Conservation (phyloP, 2,113 vertebrate genomes). For the Crotalus viridis region DNA sequence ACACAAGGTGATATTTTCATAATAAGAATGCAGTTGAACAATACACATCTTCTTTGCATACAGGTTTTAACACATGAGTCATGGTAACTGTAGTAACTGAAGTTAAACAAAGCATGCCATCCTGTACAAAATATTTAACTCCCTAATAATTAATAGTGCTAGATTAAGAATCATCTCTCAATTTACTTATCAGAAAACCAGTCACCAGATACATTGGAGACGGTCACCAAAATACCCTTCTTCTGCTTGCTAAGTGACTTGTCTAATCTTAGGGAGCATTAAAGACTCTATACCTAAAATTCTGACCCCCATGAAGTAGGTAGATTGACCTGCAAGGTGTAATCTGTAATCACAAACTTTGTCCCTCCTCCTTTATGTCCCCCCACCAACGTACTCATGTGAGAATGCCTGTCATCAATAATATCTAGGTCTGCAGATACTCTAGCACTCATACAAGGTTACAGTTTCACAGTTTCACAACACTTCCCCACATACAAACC, state of each 20-base stretch:
- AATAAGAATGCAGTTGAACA: not conserved
- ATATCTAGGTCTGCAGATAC: not conserved
- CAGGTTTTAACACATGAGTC: not conserved
- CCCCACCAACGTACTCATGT: not conserved
- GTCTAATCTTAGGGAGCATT: not conserved
- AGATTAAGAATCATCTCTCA: not conserved
- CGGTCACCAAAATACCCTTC: not conserved
- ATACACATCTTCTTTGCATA: not conserved
- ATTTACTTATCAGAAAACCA: not conserved
- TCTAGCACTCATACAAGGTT: not conserved
- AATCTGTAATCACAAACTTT: not conserved
- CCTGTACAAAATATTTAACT: not conserved
- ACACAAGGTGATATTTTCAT: not conserved
- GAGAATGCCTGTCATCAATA: not conserved
- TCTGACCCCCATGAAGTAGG: not conserved
- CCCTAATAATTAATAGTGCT: not conserved
- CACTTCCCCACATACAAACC: not conserved
- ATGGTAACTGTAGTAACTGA: not conserved
- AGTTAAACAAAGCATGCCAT: not conserved
- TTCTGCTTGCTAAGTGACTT: not conserved
- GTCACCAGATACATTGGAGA: not conserved
- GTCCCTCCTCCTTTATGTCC: not conserved
- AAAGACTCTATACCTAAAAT: not conserved
- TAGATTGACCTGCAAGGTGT: not conserved
- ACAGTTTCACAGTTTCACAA: not conserved